Conservation (phyloP, 2,888 invertebrate species). For the Parnassius smintheus region DNA sequence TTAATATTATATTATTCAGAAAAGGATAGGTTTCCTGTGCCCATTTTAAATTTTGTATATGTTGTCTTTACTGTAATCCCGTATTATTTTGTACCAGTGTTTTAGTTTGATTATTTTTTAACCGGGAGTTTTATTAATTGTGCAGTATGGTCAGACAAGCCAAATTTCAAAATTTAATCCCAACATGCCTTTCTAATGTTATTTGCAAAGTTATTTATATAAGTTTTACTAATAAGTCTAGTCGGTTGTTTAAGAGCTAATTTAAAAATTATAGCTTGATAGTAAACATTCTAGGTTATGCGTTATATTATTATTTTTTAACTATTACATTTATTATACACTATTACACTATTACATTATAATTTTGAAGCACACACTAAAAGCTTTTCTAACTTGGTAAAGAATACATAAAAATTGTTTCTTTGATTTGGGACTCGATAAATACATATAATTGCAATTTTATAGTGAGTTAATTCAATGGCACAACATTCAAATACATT, state of each 20-base stretch:
- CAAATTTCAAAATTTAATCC: background rate
- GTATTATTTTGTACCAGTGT: background rate
- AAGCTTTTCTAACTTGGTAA: background rate
- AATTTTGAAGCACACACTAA: background rate
- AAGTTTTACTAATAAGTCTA: background rate
- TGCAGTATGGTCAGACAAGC: background rate
- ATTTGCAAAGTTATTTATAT: slow-evolving; percentile 1
- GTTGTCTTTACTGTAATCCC: background rate
- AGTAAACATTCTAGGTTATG: background rate
- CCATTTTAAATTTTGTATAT: background rate
- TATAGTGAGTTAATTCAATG: background rate
- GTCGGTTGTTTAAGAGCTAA: background rate
- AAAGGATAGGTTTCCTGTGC: no score
- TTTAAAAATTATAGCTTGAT: background rate
- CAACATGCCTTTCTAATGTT: background rate
- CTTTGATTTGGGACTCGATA: background rate
- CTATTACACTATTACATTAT: background rate
- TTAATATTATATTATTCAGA: no score
- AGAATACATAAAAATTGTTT: background rate
- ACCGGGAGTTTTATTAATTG: background rate
- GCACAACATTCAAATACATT: background rate
- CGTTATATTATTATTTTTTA: background rate
- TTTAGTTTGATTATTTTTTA: background rate
- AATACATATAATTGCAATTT: background rate
- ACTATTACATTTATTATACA: background rate